These are phyloP conservation scores for Lamproptera curius DNA, from an alignment of 2,888 invertebrate species.

Conservation along the genomic window DNA sequence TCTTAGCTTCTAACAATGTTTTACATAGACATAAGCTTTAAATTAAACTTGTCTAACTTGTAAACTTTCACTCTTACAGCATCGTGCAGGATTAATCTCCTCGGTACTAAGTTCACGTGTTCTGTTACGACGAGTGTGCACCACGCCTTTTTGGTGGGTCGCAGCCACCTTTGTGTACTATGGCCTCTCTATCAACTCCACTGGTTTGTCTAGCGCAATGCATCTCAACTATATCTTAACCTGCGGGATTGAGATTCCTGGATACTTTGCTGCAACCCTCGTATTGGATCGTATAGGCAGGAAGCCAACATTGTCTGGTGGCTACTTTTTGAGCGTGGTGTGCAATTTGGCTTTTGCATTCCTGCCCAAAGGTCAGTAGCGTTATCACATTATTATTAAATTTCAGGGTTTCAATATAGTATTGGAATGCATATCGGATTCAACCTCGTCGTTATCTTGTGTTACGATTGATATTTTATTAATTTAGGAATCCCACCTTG, in stretches of 20 bases:
- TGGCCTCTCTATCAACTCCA: constrained; percentile 87
- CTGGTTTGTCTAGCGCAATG: constrained; percentile 83
- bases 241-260: constrained; percentile 83
- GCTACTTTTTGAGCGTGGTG: constrained; percentile 78
- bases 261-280: constrained; percentile 79
- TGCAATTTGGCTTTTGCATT: constrained; percentile 61
- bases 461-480: no score
- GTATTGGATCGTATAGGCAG: constrained; percentile 81
- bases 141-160: constrained; percentile 87
- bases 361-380: constrained; percentile 70
- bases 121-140: constrained; percentile 76
- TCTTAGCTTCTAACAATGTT: no score
- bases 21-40: no score
- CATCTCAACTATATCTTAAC: constrained; percentile 85
- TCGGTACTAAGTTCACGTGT: constrained; percentile 67
- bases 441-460: no score
- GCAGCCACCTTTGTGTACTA: constrained; percentile 88
- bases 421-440: no score
- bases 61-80: not conserved
- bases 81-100: constrained; percentile 33
- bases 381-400: no score
- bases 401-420: no score
- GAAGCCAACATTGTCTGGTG: constrained; percentile 76
- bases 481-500: no score
- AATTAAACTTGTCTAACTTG: no score